Evolutionary conservation across 2,888 invertebrate genomes (phyloP), one percentile per base, ranked within the genome.

Genomic region (Gisinianus flammeolus): DNA sequence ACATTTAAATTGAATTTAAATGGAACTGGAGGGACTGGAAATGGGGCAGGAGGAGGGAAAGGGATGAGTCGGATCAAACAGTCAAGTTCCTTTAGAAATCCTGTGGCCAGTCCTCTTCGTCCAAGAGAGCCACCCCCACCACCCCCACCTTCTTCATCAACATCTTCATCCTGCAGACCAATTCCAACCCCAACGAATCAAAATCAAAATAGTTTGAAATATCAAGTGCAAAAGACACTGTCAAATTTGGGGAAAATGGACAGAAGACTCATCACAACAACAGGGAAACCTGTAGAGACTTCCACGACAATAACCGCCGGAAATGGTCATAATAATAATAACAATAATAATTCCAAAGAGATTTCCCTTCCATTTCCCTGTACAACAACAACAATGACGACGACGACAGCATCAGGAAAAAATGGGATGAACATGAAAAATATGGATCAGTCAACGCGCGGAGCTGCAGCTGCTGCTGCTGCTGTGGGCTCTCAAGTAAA

Each of bases 11-110:
- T 82, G 62, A 81, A 81, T 69, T 44, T 80, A n/a, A 58, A 73
- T 30, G 72, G 71, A 52, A 67, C 71, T n/a, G 58, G 90, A 91
- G 86, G 89, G 92, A 26, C 26, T 62, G 26, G 26, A 10, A 87
- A 87, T 89, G 28, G 88, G 85, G 35, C 82, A 22, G 85, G 85
- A 56, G 86, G 33, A 79, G 81, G 70, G 85, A 86, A 72, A 85
- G 85, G 22, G 81, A 22, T 64, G 73, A n/a, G 31, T 8, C 58
- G 77, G 44, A 73, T 85, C 16, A 83, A 82, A 77, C 83, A 83
- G 70, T 83, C 83, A 22, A 83, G 80, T 74, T 85, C 85, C 58
- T 84, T 81, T 77, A 85, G 77, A 85, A 89, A 80, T 89, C 90
- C 24, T 87, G 86, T 77, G 88, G 88, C 58, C 89, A 89, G 10